A percentile compares a stretch with the other conserved stretches of the same genome.
phyloP scores from a whole-genome alignment of 2,797 vertebrate genomes.

The Lophius americanus region DNA sequence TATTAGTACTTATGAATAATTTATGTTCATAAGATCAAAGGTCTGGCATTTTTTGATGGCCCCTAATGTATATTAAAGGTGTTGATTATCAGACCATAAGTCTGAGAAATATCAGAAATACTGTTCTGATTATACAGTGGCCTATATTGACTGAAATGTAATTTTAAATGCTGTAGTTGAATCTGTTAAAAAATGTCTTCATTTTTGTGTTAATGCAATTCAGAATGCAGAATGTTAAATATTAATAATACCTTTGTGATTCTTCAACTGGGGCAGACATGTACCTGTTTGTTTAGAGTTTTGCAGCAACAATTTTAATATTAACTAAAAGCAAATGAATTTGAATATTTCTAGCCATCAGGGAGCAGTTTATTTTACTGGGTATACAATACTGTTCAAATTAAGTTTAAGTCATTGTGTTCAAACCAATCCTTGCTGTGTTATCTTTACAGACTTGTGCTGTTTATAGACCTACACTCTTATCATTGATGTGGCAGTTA shows the following conservation, averaged over 20 bases:
- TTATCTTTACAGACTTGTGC: not conserved
- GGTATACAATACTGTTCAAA: not conserved
- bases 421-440: not conserved
- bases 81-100: too few species aligned
- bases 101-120: too few species aligned
- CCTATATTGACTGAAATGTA: too few species aligned
- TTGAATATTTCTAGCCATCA: not conserved
- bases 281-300: constrained; percentile 22
- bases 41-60: too few species aligned
- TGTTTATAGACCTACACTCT: not conserved
- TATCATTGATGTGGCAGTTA: not conserved
- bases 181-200: not conserved
- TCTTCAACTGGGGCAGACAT: constrained; percentile 15
- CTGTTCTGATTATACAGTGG: too few species aligned
- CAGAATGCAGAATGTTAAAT: not conserved
- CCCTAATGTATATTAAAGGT: too few species aligned
- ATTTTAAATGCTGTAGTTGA: not conserved
- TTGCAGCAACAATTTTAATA: not conserved
- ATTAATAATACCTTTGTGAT: constrained; percentile 9
- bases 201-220: not conserved
- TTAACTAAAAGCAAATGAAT: not conserved
- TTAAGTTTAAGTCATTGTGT: not conserved
- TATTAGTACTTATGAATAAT: too few species aligned
- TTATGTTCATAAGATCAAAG: too few species aligned
- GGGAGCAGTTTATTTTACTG: not conserved